These are phyloP conservation scores for Stylophora pistillata DNA, from an alignment of 64 coral and sea anemone genomes.

Conservation along the genomic window DNA sequence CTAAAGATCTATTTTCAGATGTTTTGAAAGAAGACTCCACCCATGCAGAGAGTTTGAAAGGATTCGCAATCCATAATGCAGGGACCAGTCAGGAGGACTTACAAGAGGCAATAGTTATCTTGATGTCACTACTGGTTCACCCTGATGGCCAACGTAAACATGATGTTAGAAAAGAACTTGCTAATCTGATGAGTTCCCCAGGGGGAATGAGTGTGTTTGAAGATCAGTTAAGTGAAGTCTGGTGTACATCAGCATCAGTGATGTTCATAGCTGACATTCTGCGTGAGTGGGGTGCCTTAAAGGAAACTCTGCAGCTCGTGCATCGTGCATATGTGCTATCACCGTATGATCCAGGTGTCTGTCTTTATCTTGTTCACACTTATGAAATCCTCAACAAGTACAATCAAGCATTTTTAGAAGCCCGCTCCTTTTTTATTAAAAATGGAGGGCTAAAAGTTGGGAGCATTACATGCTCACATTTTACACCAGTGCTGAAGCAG, in stretches of 20 bases:
- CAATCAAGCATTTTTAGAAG: slow-evolving; percentile 46
- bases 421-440: slow-evolving; percentile 1
- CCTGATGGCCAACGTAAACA: neutral
- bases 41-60: slow-evolving; percentile 32
- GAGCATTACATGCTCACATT: slow-evolving; percentile 21
- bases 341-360: slow-evolving; percentile 46
- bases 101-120: slow-evolving; percentile 44
- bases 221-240: slow-evolving; percentile 43
- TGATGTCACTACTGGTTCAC: slow-evolving; percentile 39
- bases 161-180: slow-evolving; percentile 24
- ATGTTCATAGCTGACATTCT: slow-evolving; percentile 51
- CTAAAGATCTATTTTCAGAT: neutral
- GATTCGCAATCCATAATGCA: slow-evolving; percentile 45
- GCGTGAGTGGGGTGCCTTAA: slow-evolving; percentile 41
- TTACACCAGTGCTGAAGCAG: slow-evolving; percentile 37
- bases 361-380: slow-evolving; percentile 54
- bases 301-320: slow-evolving; percentile 8
- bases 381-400: slow-evolving; percentile 55
- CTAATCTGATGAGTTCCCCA: slow-evolving; percentile 12
- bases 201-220: slow-evolving; percentile 39
- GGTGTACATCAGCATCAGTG: slow-evolving; percentile 36
- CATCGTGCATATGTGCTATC: slow-evolving; percentile 26
- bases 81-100: slow-evolving; percentile 36
- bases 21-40: slow-evolving; percentile 19
- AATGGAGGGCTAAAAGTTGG: neutral